phyloP scores from a whole-genome alignment of 2,888 invertebrate genomes.

The Mellilla xanthometata region DNA sequence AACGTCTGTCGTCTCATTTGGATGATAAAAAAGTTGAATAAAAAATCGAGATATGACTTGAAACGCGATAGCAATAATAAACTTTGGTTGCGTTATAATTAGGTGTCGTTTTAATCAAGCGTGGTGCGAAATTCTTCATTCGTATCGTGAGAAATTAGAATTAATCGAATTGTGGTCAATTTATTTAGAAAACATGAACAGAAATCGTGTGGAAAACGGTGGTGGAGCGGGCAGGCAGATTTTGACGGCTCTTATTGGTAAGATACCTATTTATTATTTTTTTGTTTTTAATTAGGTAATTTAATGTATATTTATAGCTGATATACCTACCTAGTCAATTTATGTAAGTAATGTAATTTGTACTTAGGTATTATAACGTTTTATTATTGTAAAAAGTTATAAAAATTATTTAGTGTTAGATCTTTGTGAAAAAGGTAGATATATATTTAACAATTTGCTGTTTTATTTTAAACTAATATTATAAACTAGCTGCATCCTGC shows the following conservation, averaged over 20 bases:
- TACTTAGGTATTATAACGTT: no score
- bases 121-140: no score
- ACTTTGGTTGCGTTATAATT: constrained; percentile 2
- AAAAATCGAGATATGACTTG: constrained; percentile 23
- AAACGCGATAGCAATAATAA: constrained; percentile 1
- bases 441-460: no score
- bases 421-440: no score
- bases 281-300: constrained; percentile 1
- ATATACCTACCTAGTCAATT: background rate
- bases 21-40: constrained; percentile 4
- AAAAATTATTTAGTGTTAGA: no score
- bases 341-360: no score
- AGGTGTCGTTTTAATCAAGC: no score
- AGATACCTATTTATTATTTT: no score
- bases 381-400: no score
- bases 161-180: constrained; percentile 14
- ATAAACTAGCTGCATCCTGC: no score
- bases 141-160: background rate
- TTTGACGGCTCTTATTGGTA: constrained; percentile 59
- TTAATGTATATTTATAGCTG: background rate
- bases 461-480: no score
- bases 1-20: background rate
- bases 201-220: constrained; percentile 29
- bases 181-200: constrained; percentile 43
- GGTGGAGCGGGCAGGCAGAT: constrained; percentile 50